Evolutionary conservation across 2,888 invertebrate genomes (phyloP), one percentile per base, ranked within the genome.

Genomic region (Oligia fasciuncula): DNA sequence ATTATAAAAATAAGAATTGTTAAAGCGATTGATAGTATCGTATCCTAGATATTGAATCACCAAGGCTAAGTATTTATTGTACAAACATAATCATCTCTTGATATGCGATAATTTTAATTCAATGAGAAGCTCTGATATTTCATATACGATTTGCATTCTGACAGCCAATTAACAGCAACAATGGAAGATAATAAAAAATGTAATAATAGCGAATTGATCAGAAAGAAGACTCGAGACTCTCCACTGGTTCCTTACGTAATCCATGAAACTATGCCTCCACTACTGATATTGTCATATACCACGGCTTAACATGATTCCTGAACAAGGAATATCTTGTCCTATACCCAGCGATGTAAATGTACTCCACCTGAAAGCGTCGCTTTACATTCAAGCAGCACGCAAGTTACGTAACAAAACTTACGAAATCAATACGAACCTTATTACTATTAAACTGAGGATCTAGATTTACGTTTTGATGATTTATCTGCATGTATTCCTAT

Each of bases 351-450:
- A 51, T 80, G 69, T 79, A 77, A 63, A 78, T 65, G 54, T 77
- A 71, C 62, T 65, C 68, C 63, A 83, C 81, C 79, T 85, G 83
- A 79, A 84, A 84, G 73, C 71, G 79, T 77, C 71, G 77, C 75
- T 76, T 87, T 88, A 89, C 83, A 81, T 80, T 81, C 77, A 78
- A 81, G 79, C 80, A 71, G 83, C 90, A 91, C 91, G 88, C 88
- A 77, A 91, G 81, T 90, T 90, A 86, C 89, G 86, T 85, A 90
- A 90, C 83, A 43, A 69, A 81, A 85, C 76, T 81, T 79, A 84
- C 80, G 72, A 77, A 88, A 90, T 90, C 91, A 89, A 90, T 90
- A 89, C 76, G 85, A 77, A 84, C 83, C 81, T 83, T 81, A 83
- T 85, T 87, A 90, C 84, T 81, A 83, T 85, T 87, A 90, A 82